Evolutionary conservation across 2,888 invertebrate species (phyloP).

Genomic region (Melinopterus prodromus): DNA sequence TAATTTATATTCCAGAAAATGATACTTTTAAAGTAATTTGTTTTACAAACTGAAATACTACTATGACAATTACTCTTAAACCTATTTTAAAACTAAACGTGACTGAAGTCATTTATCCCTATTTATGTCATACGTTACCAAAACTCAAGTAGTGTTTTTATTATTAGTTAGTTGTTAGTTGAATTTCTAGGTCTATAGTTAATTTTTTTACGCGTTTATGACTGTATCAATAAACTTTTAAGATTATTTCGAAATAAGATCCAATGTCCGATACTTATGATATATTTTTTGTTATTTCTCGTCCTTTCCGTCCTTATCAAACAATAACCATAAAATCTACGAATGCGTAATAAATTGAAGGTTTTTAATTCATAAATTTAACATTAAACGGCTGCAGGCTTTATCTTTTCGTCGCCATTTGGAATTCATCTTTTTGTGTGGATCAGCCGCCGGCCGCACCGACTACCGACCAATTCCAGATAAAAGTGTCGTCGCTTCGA

Average conservation of each 20-base stretch:
- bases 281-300: background rate
- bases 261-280: background rate
- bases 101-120: too few species aligned
- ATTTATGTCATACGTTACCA: too few species aligned
- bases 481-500: conserved; percentile 13
- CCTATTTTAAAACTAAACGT: too few species aligned
- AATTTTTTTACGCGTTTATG: background rate
- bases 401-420: conserved; percentile 24
- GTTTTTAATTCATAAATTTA: conserved; percentile 26
- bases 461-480: conserved; percentile 22
- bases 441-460: background rate
- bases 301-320: background rate
- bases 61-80: too few species aligned
- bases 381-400: conserved; percentile 15
- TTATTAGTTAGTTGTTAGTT: background rate
- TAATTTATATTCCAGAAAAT: too few species aligned
- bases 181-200: background rate
- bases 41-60: too few species aligned
- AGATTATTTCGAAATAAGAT: background rate
- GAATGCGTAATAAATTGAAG: conserved; percentile 16
- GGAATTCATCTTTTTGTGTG: conserved; percentile 20
- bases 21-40: too few species aligned
- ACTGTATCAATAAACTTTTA: background rate
- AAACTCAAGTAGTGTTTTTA: background rate
- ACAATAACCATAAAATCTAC: conserved; percentile 11